Evolutionary conservation across 2,113 vertebrate genomes (phyloP).

Genomic region (Prionailurus viverrinus): DNA sequence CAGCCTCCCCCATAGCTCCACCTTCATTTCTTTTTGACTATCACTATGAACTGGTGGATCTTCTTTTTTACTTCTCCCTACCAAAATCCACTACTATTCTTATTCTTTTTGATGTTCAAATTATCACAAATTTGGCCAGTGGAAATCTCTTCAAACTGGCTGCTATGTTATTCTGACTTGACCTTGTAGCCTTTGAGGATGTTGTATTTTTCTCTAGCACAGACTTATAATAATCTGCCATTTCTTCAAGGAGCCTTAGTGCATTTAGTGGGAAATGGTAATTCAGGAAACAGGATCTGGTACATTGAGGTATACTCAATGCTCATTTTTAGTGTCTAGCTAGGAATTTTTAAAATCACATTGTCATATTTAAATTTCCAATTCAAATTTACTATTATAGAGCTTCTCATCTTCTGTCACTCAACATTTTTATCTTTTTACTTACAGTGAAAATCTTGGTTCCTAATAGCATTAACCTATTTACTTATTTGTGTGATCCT

Average conservation of each 20-base stretch:
- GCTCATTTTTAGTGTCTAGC: not conserved
- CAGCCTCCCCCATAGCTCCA: no score
- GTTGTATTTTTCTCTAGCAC: not conserved
- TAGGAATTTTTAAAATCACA: not conserved
- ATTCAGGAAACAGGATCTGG: not conserved
- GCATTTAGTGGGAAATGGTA: not conserved
- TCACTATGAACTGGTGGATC: not conserved
- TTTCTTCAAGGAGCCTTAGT: not conserved
- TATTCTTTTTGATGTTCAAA: not conserved
- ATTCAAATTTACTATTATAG: constrained; percentile 30
- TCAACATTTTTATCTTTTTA: not conserved
- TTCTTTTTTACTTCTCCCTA: not conserved
- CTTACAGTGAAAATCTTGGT: not conserved
- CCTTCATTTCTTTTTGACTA: not conserved
- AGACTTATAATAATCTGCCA: not conserved
- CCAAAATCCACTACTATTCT: not conserved
- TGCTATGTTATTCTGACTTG: not conserved
- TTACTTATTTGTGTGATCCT: not conserved
- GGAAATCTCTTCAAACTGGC: not conserved
- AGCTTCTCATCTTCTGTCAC: not conserved
- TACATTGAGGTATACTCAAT: not conserved
- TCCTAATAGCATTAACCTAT: not conserved
- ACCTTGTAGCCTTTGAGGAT: not conserved
- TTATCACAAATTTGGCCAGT: not conserved
- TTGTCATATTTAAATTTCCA: constrained; percentile 17